phyloP scores from a whole-genome alignment of 2,888 invertebrate genomes.

The Ernsta delagoae region DNA sequence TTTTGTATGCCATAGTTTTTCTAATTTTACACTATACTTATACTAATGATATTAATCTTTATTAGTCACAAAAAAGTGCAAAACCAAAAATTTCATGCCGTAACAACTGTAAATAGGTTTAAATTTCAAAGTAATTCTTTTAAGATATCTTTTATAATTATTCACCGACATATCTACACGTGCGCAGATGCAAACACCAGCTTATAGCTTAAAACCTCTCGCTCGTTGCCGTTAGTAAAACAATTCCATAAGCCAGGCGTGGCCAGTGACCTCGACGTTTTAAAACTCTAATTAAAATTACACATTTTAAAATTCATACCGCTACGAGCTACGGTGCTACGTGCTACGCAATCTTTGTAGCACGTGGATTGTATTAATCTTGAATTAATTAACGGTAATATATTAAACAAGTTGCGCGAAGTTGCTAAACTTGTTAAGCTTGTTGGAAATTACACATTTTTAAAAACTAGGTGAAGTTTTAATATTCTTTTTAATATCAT shows the following conservation, averaged over 20 bases:
- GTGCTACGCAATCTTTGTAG: conserved; percentile 5
- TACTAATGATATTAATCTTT: no score
- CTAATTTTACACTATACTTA: no score
- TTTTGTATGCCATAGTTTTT: no score
- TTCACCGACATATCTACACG: neutral
- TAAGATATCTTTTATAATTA: no score
- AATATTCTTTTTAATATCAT: no score
- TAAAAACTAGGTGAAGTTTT: neutral
- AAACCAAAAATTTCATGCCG: no score
- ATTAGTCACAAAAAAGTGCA: no score
- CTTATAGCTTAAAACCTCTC: neutral
- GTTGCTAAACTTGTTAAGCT: conserved; percentile 5
- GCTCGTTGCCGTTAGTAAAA: neutral
- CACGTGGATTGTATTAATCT: conserved; percentile 6
- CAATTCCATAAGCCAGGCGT: conserved; percentile 3
- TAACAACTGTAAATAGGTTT: no score
- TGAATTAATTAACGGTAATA: conserved; percentile 7
- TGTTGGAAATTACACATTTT: neutral
- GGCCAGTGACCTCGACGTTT: conserved; percentile 11
- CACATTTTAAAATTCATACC: conserved; percentile 23
- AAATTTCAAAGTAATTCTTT: no score
- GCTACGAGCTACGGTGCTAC: conserved; percentile 8
- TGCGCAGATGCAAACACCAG: neutral
- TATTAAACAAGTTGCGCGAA: conserved; percentile 1
- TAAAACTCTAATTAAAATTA: conserved; percentile 21